A percentile compares a stretch with the other conserved stretches of the same genome.
Conservation (phyloP, 2,113 vertebrate genomes). For the Paramisgurnus dabryanus region DNA sequence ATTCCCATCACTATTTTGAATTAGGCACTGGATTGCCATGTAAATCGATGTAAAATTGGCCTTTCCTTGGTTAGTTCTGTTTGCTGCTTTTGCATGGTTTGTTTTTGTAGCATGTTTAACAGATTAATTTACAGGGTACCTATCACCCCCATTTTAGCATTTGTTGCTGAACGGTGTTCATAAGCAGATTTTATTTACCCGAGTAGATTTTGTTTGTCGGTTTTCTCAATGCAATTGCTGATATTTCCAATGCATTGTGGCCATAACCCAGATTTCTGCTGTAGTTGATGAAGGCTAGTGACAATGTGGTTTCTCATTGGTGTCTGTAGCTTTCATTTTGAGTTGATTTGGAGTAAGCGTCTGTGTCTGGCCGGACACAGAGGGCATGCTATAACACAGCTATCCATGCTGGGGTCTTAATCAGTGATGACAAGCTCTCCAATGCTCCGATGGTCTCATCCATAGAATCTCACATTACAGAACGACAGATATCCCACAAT, state of each 20-base stretch:
- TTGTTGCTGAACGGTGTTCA: slow-evolving; percentile 49
- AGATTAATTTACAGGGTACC: slow-evolving; percentile 62
- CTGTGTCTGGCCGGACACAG: slow-evolving; percentile 55
- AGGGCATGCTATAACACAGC: slow-evolving; percentile 62
- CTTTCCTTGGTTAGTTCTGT: slow-evolving; percentile 26
- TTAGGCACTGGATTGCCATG: slow-evolving; percentile 12
- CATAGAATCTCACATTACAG: slow-evolving; percentile 34
- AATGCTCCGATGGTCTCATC: slow-evolving; percentile 60
- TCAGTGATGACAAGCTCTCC: slow-evolving; percentile 64
- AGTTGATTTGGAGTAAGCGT: slow-evolving; percentile 48
- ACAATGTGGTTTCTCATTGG: slow-evolving; percentile 84
- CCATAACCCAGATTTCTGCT: slow-evolving; percentile 68
- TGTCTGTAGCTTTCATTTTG: slow-evolving; percentile 68
- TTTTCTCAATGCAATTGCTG: slow-evolving; percentile 79
- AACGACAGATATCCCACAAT: slow-evolving; percentile 46
- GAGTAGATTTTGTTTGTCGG: slow-evolving; percentile 69
- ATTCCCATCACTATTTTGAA: too few species aligned
- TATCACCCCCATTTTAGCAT: slow-evolving; percentile 58
- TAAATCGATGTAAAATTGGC: background rate
- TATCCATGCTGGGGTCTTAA: slow-evolving; percentile 59
- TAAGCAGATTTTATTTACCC: slow-evolving; percentile 69
- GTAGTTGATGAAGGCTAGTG: slow-evolving; percentile 73
- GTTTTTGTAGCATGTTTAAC: slow-evolving; percentile 73
- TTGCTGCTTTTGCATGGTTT: slow-evolving; percentile 78
- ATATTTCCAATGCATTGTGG: slow-evolving; percentile 77